Evolutionary conservation across 2,113 vertebrate species (phyloP), one percentile per base, ranked within the genome.

Genomic region (Scytalopus superciliaris): DNA sequence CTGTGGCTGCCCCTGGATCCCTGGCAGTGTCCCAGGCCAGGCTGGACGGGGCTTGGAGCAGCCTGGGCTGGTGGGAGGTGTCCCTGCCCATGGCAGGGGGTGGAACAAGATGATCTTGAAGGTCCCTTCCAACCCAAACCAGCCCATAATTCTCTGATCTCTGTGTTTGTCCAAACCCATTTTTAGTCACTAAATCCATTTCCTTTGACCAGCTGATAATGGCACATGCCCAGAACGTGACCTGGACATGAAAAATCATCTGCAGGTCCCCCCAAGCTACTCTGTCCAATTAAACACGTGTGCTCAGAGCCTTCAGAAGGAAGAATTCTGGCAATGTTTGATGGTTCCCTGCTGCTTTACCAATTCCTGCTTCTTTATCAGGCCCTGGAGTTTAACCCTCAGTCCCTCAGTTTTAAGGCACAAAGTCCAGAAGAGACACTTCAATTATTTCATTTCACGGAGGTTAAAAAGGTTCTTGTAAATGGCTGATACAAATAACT

Each of bases 401-500:
- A 10, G 10, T 78, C n/a, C 64, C 79, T 90, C 50, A 8, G 45
- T 94, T 97, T 95, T 89, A 64, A 95, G 95, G 79, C 55, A 39
- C 24, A 15, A 63, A 94, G 74, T 49, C 83, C 77, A 96, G 90
- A 93, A 87, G 91, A 78, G 80, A 97, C 92, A 55, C 96, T 97
- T 96, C 98, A 96, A 87, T 98, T 97, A 97, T 97, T 97, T 97
- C 94, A 96, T 97, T 96, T 98, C 93, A 72, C 73, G 75, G 95
- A 97, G 97, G 98, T 97, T 97, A 97, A 96, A 97, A 98, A 98
- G 97, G 96, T 98, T 98, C 98, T 98, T 98, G 97, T 98, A 98
- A 98, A 98, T 97, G 98, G 97, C 90, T 92, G 98, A 96, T 95
- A 96, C 95, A 97, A 98, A 98, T 98, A 92, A 97, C 98, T 98